Conservation (phyloP, 2,888 invertebrate species). For the Apamea crenata region DNA sequence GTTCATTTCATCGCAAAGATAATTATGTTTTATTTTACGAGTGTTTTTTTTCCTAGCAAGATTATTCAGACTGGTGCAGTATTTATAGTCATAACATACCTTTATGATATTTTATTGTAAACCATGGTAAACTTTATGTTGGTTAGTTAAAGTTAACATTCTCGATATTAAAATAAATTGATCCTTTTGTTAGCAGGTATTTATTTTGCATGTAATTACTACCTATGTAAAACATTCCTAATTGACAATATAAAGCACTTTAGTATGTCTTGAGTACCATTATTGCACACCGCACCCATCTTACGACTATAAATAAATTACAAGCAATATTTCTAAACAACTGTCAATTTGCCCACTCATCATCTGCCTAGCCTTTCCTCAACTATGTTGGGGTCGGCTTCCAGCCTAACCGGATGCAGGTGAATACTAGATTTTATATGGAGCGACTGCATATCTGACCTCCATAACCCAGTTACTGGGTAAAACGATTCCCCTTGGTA, state of each 20-base stretch:
- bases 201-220: conserved; percentile 7
- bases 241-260: conserved; percentile 31
- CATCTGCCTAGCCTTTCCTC: not conserved
- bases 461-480: not conserved
- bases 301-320: conserved; percentile 23
- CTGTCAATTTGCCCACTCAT: conserved; percentile 20
- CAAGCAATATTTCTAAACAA: conserved; percentile 15
- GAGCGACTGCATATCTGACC: not conserved
- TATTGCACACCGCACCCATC: conserved; percentile 6
- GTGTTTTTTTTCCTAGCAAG: not conserved
- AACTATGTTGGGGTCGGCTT: not conserved
- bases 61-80: not conserved
- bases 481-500: not conserved
- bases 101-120: not conserved
- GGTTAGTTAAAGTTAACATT: not conserved
- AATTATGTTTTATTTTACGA: not conserved
- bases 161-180: not conserved
- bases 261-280: not conserved
- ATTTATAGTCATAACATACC: not conserved
- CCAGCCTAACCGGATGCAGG: not conserved
- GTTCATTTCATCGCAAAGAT: not conserved
- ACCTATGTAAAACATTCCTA: conserved; percentile 15
- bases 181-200: not conserved
- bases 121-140: not conserved
- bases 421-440: not conserved